A percentile compares a stretch with the other conserved stretches of the same genome.
Evolutionary conservation across 2,797 vertebrate genomes (phyloP).

Genomic region (Jordanella pulchra): DNA sequence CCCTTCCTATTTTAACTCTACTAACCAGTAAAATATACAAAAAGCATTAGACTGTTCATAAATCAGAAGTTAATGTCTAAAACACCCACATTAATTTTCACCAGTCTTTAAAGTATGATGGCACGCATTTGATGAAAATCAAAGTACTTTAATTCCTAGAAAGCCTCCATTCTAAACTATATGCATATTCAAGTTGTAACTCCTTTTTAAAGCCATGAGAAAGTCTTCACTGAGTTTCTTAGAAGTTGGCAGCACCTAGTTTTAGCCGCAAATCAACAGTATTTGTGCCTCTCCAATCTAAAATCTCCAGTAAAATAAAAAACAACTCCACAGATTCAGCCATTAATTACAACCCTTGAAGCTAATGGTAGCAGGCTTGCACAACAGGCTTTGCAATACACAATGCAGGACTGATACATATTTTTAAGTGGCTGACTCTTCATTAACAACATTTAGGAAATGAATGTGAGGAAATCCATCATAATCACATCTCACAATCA

Average conservation of each 20-base stretch:
- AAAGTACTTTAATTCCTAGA: not conserved
- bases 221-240: not conserved
- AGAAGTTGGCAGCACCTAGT: not conserved
- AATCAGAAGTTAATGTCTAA: not conserved
- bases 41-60: not conserved
- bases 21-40: not conserved
- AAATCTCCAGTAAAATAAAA: conserved; percentile 23
- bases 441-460: conserved; percentile 59
- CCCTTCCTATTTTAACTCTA: not conserved
- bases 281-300: conserved; percentile 1
- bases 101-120: not conserved
- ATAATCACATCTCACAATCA: conserved; percentile 66
- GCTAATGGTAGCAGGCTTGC: conserved; percentile 40
- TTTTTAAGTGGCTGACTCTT: conserved; percentile 64
- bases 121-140: too few relatives aligned
- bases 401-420: conserved; percentile 56
- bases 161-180: not conserved
- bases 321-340: conserved; percentile 19
- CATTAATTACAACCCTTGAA: conserved; percentile 49
- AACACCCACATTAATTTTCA: too few relatives aligned
- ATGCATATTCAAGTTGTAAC: not conserved
- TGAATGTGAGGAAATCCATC: conserved; percentile 63
- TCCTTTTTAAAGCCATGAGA: not conserved
- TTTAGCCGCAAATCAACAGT: not conserved
- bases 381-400: conserved; percentile 50